Base-by-base conservation (phyloP, 2,888 invertebrate genomes). In the Agrochola lychnidis region DNA sequence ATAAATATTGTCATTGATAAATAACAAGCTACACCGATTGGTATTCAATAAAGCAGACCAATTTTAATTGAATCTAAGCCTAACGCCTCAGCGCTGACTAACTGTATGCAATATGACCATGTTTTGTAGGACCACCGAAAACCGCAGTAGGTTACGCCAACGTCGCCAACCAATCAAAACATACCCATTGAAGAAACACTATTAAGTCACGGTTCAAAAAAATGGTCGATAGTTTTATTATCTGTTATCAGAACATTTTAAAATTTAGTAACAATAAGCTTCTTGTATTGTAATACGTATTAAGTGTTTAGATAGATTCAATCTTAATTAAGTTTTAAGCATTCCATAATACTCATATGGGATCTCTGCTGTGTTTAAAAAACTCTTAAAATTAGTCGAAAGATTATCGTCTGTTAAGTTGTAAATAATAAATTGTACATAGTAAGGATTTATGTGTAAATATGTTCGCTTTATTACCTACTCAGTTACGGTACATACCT, bases 291-390 rank as follows among this genome's bases (percentile, higher is more conserved):
- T 92, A 92, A 89, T 78, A 81, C 73, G 79, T 89, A 88, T 81
- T 94, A 94, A 93, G 91, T 91, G 90, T 92, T 93, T 95, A 95
- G 95, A 94, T 95, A 96, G 95, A 94, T 94, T 91, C 90, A 95
- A 95, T 96, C 94, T 94, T 93, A 94, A 89, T 92, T 96, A 95
- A 96, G 94, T 93, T 93, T 88, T 91, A 96, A 95, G 94, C 96
- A 96, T 96, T 96, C 96, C 96, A 94, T 96, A 94, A 91, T 93
- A 95, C 94, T 95, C 91, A 87, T 94, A 93, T 96, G 96, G 96
- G 96, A 96, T 96, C 96, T 96, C 96, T 94, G 93, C 95, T 94
- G 95, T 95, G 95, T 96, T 95, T 95, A 93, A 92, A 94, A 94
- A 95, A 94, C 95, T 95, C 89, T 94, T 93, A 94, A 90, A 92